Evolutionary conservation across 2,888 invertebrate species (phyloP).

Genomic region (Clistopyga incitator): DNA sequence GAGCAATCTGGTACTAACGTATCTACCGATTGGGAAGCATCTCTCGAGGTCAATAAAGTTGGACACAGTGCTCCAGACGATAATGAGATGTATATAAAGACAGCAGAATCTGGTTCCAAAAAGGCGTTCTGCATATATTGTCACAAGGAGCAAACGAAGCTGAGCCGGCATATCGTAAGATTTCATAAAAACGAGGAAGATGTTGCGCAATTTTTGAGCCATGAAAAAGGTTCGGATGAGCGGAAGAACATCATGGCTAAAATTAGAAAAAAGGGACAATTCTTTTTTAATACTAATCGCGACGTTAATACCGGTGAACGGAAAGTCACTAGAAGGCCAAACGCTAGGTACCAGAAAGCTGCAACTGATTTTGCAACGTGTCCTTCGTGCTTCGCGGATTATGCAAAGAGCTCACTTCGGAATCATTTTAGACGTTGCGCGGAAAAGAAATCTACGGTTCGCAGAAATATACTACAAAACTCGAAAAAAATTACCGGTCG

Average conservation of each 20-base stretch:
- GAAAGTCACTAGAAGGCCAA: constrained; percentile 49
- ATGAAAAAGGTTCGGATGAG: constrained; percentile 20
- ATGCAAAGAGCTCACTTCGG: constrained; percentile 40
- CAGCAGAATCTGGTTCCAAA: constrained; percentile 38
- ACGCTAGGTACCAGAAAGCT: constrained; percentile 20
- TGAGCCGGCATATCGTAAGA: constrained; percentile 55
- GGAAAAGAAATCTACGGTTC: neutral
- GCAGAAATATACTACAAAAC: neutral
- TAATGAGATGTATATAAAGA: constrained; percentile 25
- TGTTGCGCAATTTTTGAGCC: constrained; percentile 46
- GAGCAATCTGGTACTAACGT: too few species aligned
- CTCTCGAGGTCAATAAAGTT: constrained; percentile 9
- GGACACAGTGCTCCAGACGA: constrained; percentile 52
- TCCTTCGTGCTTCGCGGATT: constrained; percentile 43
- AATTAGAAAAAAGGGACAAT: constrained; percentile 58
- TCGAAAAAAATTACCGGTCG: constrained; percentile 44
- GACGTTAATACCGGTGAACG: constrained; percentile 50
- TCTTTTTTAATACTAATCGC: constrained; percentile 39
- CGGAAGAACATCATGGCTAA: constrained; percentile 46
- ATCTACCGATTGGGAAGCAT: constrained; percentile 43
- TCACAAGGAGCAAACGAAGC: constrained; percentile 55
- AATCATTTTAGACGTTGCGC: constrained; percentile 48
- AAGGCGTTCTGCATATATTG: constrained; percentile 60
- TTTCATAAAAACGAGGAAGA: constrained; percentile 41
- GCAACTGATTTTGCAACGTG: constrained; percentile 59